These are phyloP conservation scores for Zaprionus kolodkinae DNA, from an alignment of 1,140 invertebrate genomes.

Conservation along the genomic window DNA sequence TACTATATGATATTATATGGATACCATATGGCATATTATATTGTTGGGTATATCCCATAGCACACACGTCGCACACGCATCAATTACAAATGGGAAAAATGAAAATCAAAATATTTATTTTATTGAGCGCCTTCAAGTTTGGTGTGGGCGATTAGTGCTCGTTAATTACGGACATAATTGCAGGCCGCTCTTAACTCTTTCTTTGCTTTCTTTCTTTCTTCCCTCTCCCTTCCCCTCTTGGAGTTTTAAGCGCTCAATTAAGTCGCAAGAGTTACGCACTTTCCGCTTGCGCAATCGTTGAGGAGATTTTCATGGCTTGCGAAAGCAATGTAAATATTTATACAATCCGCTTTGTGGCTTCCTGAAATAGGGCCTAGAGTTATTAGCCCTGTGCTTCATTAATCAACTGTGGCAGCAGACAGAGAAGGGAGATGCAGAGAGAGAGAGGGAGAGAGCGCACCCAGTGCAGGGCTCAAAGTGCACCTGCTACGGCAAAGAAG, in stretches of 20 bases:
- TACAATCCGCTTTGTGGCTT: constrained; percentile 52
- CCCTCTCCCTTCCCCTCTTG: constrained; percentile 20
- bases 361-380: constrained; percentile 57
- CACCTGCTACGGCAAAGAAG: neutral
- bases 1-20: neutral
- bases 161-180: constrained; percentile 62
- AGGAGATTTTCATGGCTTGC: constrained; percentile 69
- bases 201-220: constrained; percentile 13
- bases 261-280: constrained; percentile 68
- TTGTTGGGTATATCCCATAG: neutral
- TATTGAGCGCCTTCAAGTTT: constrained; percentile 38
- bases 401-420: constrained; percentile 56
- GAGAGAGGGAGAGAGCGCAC: constrained; percentile 1
- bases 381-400: constrained; percentile 60
- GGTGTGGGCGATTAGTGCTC: constrained; percentile 32
- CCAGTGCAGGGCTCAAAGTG: neutral
- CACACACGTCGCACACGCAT: constrained; percentile 33
- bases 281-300: constrained; percentile 68
- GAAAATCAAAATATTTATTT: constrained; percentile 55
- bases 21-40: constrained; percentile 21
- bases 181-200: constrained; percentile 25
- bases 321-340: constrained; percentile 69
- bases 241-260: constrained; percentile 60
- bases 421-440: constrained; percentile 4
- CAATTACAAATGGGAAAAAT: constrained; percentile 50